These are phyloP conservation scores for Bucorvus abyssinicus DNA, from an alignment of 2,797 vertebrate species.

Conservation along the genomic window DNA sequence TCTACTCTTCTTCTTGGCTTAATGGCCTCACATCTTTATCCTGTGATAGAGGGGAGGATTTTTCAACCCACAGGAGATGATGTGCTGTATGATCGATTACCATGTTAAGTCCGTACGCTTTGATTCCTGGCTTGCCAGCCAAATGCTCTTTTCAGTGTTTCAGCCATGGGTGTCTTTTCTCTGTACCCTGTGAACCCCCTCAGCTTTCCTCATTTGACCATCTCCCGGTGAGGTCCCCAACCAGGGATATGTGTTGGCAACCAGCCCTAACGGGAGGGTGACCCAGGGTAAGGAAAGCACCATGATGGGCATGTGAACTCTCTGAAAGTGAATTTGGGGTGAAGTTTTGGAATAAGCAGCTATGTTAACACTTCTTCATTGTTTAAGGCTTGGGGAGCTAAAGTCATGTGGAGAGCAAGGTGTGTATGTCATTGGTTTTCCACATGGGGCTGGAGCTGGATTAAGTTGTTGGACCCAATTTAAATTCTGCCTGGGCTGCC, in stretches of 20 bases:
- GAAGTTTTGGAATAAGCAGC: neutral
- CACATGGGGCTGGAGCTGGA: neutral
- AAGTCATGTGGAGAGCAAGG: accelerated
- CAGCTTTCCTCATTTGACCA: neutral
- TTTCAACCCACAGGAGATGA: neutral
- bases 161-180: neutral
- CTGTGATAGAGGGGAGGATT: neutral
- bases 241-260: neutral
- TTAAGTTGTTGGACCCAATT: neutral
- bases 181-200: neutral
- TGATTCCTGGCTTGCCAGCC: neutral
- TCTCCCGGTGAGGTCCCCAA: neutral
- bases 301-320: accelerated
- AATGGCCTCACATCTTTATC: neutral
- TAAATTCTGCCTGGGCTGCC: neutral
- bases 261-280: accelerated
- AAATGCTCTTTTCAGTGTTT: neutral
- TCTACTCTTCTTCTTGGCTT: neutral
- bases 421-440: neutral
- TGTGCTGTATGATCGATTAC: accelerated
- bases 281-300: neutral
- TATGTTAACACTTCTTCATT: accelerated
- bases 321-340: neutral
- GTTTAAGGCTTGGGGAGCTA: neutral
- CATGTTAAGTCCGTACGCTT: accelerated